Base-by-base conservation (phyloP, 2,888 invertebrate species). In the Andrena camellia region DNA sequence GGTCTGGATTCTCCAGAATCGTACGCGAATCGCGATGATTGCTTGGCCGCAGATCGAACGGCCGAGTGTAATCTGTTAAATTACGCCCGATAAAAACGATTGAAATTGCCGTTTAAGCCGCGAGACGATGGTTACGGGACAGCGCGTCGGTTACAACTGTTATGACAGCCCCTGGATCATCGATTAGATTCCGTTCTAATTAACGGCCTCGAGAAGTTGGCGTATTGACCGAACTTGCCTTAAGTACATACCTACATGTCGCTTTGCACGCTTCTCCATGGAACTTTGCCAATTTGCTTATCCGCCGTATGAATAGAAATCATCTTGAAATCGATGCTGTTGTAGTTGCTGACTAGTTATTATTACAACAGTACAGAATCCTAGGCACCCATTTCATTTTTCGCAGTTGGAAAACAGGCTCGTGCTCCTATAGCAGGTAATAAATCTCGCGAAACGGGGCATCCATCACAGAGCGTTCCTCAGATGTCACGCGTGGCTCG, bases 121-220 rank as follows among this genome's bases (percentile, higher is more conserved):
- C 73, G 68, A 63, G 70, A 71, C 42, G 31, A 59, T 70, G 73
- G 73, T 77, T 81, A 71, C 31, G 70, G 31, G 6, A n/a, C 62
- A 60, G 66, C 42, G 35, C n/a, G 63, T 10, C 33, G 57, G 67
- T 67, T 69, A 50, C 33, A 66, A 59, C 64, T 78, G 75, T 80
- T 83, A 86, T 68, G 80, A 76, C 71, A 52, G 48, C 23, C 33
- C 17, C 10, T 26, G 74, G 68, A 64, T 76, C 74, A 73, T 67
- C 67, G 78, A 68, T 57, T 68, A 78, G 68, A 81, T 64, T 63
- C 72, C 67, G 23, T 62, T 77, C 72, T 84, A 84, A 86, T 86
- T 79, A 81, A 86, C 59, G 76, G 20, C 26, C 54, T 59, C 23
- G 71, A 52, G 67, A 79, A 85, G 54, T 79, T 81, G 2, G 17